Conservation (phyloP, 2,888 invertebrate species). For the Spodoptera exigua region DNA sequence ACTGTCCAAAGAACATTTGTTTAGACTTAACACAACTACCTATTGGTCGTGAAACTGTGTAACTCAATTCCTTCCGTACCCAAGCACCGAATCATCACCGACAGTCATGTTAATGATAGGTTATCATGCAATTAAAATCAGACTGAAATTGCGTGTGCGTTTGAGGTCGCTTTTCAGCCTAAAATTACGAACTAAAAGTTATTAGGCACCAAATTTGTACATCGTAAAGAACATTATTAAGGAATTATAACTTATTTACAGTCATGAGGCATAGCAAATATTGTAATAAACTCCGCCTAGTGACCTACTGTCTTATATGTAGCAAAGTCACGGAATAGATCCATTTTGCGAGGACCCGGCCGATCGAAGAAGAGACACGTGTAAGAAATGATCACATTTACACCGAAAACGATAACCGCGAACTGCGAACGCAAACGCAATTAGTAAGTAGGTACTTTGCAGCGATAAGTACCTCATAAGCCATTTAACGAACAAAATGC, state of each 20-base stretch:
- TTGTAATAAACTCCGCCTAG: conserved; percentile 33
- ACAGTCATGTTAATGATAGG: too few species aligned
- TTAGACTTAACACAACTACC: too few species aligned
- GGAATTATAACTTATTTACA: conserved; percentile 2
- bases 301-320: conserved; percentile 43
- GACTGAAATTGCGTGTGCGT: too few species aligned
- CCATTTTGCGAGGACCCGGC: conserved; percentile 46
- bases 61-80: too few species aligned
- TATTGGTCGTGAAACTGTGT: too few species aligned
- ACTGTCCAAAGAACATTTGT: too few species aligned
- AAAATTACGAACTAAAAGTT: too few species aligned
- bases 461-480: conserved; percentile 42
- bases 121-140: too few species aligned
- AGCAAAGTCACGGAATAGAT: conserved; percentile 59
- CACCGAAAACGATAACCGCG: conserved; percentile 43
- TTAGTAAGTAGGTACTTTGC: conserved; percentile 46
- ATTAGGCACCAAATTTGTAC: too few species aligned
- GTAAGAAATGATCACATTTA: conserved; percentile 53
- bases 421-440: conserved; percentile 41
- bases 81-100: too few species aligned
- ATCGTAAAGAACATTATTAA: not conserved
- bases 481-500: conserved; percentile 34
- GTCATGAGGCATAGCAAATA: conserved; percentile 28
- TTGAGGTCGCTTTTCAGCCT: too few species aligned
- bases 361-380: conserved; percentile 54